Evolutionary conservation across 1,140 invertebrate species (phyloP), one percentile per base, ranked within the genome.

Genomic region (Achatina immaculata): DNA sequence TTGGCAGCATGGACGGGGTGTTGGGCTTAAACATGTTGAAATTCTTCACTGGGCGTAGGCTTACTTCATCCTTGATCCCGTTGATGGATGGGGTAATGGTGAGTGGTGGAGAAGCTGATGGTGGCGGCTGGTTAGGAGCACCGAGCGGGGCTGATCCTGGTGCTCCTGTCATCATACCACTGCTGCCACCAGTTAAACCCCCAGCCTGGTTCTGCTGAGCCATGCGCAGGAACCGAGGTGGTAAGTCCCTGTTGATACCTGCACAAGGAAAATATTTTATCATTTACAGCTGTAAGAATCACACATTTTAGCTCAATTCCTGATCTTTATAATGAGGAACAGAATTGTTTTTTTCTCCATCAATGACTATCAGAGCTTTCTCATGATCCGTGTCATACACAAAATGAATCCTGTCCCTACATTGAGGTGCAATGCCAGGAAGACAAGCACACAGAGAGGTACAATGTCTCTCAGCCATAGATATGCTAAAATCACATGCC

Each of bases 1-100:
- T 89, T 4, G 92, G 91, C 42, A 93, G 81, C 78, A 90, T 90
- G 38, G 88, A 89, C n/a, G 91, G 90, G 24, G 90, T 89, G 81
- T 92, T 92, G n/a, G 96, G 95, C 88, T 96, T 97, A 91, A 97
- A 95, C 87, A 97, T 97, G 95, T 75, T 87, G 69, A 96, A 96
- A 90, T 96, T 96, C 82, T 95, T 94, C 72, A 95, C 95, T 77
- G 97, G 97, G 87, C 97, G 93, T 86, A 98, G 94, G 82, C 88
- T 91, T 55, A 91, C 90, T 80, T 90, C 87, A 66, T 90, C 88
- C 51, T 86, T 85, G 9, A 65, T 43, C 9, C 75, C 62, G 21
- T 66, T 43, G 31, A 42, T 42, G 21, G 34, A 9, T 21, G 73
- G 73, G n/a, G 71, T 28, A 55, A 75, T 31, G 38, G n/a, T 66